phyloP scores from a whole-genome alignment of 2,113 vertebrate species.

The Psilopsiagon aymara region DNA sequence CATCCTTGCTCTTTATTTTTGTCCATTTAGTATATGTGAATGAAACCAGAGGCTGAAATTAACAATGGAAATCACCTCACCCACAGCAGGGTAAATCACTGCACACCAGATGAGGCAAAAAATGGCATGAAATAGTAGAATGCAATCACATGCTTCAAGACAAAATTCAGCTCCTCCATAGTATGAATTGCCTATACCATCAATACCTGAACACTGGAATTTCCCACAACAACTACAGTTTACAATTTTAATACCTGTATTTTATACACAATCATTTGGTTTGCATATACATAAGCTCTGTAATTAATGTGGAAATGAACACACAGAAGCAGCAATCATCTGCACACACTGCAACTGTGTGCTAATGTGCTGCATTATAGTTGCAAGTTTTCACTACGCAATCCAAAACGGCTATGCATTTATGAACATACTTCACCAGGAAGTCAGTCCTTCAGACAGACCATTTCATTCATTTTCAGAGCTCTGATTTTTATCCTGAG shows the following conservation, averaged over 20 bases:
- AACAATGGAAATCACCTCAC: not conserved
- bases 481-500: not conserved
- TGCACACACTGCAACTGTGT: not conserved
- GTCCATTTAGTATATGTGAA: not conserved
- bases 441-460: not conserved
- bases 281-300: not conserved
- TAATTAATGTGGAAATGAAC: not conserved
- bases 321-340: not conserved
- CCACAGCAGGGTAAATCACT: not conserved
- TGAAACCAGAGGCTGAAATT: not conserved
- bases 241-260: not conserved
- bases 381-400: not conserved
- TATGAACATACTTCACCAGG: not conserved
- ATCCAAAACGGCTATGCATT: not conserved
- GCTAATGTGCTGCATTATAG: not conserved
- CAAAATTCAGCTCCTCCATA: not conserved
- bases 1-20: not conserved
- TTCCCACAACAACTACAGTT: not conserved
- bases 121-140: not conserved
- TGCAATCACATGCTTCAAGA: not conserved
- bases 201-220: not conserved
- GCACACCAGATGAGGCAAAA: not conserved
- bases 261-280: not conserved
- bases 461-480: not conserved
- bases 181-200: not conserved